These are phyloP conservation scores for Bombus pascuorum DNA, from an alignment of 1,140 invertebrate genomes.

Conservation along the genomic window DNA sequence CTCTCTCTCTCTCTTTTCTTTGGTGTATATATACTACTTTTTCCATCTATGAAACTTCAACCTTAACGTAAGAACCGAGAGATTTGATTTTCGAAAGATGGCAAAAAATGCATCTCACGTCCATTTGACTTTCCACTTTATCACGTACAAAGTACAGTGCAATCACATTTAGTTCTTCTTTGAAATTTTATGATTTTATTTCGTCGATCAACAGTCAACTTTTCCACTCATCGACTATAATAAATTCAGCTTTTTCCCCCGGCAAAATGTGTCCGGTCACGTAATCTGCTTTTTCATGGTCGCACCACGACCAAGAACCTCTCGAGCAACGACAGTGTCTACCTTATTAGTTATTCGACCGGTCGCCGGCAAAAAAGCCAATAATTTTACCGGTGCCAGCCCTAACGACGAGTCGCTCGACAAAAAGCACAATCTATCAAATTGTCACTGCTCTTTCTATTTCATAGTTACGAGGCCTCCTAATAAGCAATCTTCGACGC, in stretches of 20 bases:
- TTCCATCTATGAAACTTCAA: neutral
- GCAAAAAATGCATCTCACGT: neutral
- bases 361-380: slow-evolving; percentile 51
- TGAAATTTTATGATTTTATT: neutral
- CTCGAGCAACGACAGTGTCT: slow-evolving; percentile 14
- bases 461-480: slow-evolving; percentile 59
- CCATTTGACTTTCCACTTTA: neutral
- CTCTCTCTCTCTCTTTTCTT: slow-evolving; percentile 22
- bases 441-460: slow-evolving; percentile 76
- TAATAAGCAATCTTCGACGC: slow-evolving; percentile 71
- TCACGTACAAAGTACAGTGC: neutral
- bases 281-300: slow-evolving; percentile 25
- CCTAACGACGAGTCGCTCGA: slow-evolving; percentile 61
- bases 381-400: slow-evolving; percentile 60
- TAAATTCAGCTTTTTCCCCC: neutral
- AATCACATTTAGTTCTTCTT: neutral
- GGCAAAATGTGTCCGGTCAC: slow-evolving; percentile 12
- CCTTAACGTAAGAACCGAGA: no score
- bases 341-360: slow-evolving; percentile 66
- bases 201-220: neutral
- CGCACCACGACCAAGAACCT: neutral
- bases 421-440: slow-evolving; percentile 76
- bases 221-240: neutral
- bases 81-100: no score
- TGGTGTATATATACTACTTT: neutral